Evolutionary conservation across 2,888 invertebrate genomes (phyloP).

Genomic region (Apodemia zela): DNA sequence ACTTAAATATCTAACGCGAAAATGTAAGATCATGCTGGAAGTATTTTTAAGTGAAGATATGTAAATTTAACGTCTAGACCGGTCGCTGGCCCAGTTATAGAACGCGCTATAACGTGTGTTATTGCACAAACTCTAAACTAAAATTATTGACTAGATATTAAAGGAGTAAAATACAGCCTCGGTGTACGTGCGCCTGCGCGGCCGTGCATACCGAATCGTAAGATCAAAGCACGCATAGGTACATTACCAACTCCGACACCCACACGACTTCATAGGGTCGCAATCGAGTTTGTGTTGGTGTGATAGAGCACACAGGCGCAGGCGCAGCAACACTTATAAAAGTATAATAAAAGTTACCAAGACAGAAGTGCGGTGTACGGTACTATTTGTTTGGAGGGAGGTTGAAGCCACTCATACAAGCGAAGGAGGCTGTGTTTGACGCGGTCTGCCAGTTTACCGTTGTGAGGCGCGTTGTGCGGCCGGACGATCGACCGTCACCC

Average conservation of each 20-base stretch:
- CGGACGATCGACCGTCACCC: slow-evolving; percentile 70
- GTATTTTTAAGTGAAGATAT: slow-evolving; percentile 25
- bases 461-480: slow-evolving; percentile 79
- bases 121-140: slow-evolving; percentile 68
- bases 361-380: slow-evolving; percentile 75
- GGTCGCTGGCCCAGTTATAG: slow-evolving; percentile 37
- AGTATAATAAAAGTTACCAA: slow-evolving; percentile 75
- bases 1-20: background rate
- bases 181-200: slow-evolving; percentile 67
- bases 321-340: slow-evolving; percentile 60
- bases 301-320: slow-evolving; percentile 56
- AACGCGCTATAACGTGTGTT: slow-evolving; percentile 54
- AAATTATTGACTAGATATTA: slow-evolving; percentile 76
- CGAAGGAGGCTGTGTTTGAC: slow-evolving; percentile 73
- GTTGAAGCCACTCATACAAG: slow-evolving; percentile 75
- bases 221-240: slow-evolving; percentile 80
- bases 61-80: slow-evolving; percentile 31
- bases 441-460: slow-evolving; percentile 77
- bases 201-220: slow-evolving; percentile 79
- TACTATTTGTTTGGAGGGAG: slow-evolving; percentile 79
- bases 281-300: slow-evolving; percentile 44
- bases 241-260: slow-evolving; percentile 74
- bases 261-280: slow-evolving; percentile 51
- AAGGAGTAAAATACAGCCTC: slow-evolving; percentile 71
- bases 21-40: background rate